These are phyloP conservation scores for Chrysopa pallens DNA, from an alignment of 1,140 invertebrate genomes.

Conservation along the genomic window DNA sequence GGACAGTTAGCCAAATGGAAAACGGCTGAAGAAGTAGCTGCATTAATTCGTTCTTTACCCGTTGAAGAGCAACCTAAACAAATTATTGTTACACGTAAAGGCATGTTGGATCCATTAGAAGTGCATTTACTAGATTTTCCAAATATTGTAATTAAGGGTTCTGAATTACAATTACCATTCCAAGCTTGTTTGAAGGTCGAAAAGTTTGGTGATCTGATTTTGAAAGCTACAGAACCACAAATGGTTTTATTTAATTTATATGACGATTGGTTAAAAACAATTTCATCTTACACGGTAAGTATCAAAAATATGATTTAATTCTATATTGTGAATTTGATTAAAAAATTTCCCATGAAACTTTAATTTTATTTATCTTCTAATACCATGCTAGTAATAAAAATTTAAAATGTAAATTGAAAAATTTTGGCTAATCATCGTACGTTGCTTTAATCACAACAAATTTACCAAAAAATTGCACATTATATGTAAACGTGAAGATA, in stretches of 20 bases:
- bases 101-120: slow-evolving; percentile 98
- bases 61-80: slow-evolving; percentile 99
- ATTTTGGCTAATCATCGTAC: no score
- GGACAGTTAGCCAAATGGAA: slow-evolving; percentile 97
- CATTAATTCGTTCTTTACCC: slow-evolving; percentile 92
- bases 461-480: no score
- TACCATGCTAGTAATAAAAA: no score
- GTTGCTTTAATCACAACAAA: no score
- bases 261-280: slow-evolving; percentile 98
- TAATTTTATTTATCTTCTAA: no score
- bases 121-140: slow-evolving; percentile 98
- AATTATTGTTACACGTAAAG: slow-evolving; percentile 98
- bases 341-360: no score
- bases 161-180: slow-evolving; percentile 96
- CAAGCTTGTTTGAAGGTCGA: slow-evolving; percentile 98
- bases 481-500: no score
- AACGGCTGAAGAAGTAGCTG: slow-evolving; percentile 99
- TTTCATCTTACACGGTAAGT: slow-evolving; percentile 73
- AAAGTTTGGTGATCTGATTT: slow-evolving; percentile 97
- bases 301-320: no score
- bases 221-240: slow-evolving; percentile 98
- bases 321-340: no score
- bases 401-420: no score
- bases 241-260: slow-evolving; percentile 99
- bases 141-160: slow-evolving; percentile 99